Base-by-base conservation (phyloP, 2,797 vertebrate genomes). In the Rhynchonycteris naso region DNA sequence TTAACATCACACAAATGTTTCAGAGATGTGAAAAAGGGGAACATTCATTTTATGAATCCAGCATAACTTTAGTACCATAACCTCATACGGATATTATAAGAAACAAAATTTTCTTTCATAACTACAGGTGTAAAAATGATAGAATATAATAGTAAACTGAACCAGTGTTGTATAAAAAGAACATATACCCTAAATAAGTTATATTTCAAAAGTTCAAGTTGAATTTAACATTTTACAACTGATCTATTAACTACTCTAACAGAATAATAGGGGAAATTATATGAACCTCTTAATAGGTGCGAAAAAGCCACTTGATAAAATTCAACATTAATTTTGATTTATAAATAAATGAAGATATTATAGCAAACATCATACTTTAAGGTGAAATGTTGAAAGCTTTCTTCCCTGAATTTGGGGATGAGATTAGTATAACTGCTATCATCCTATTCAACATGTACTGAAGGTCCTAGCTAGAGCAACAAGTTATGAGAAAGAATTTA, bases 281-380 rank as follows among this genome's bases (percentile, higher is more conserved):
- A 61, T 68, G 26, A 50, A 66, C 50, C 35, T 63, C 75, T 81
- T 3, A 82, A 68, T 19, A 43, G 69, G 59, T 89, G 13, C 24
- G 68, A 84, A 72, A 75, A 63, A 61, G 3, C 47, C 33, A 74
- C 22, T 68, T 89, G 38, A 76, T 78, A 61, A 90, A 94, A 89
- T 68, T 16, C 52, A 76, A 43, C 7, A 54, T 94, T 89, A 61
- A 76, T 75, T 83, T 65, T 83, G 63, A 83, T n/a, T 89, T 78
- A 43, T 61, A 78, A 76, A 61, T 24, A 15, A 74, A 35, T 79
- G 63, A 85, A 78, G 19, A 56, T 85, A 24, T 33, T 71, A 47
- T 47, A 65, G 56, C 28, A 83, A 65, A 54, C 28, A 58, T 58
- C 33, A 85, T 71, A 61, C 10, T 61, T 90, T 61, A 61, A 71